Evolutionary conservation across 1,140 invertebrate genomes (phyloP).

Genomic region (Eubasilissa regina): DNA sequence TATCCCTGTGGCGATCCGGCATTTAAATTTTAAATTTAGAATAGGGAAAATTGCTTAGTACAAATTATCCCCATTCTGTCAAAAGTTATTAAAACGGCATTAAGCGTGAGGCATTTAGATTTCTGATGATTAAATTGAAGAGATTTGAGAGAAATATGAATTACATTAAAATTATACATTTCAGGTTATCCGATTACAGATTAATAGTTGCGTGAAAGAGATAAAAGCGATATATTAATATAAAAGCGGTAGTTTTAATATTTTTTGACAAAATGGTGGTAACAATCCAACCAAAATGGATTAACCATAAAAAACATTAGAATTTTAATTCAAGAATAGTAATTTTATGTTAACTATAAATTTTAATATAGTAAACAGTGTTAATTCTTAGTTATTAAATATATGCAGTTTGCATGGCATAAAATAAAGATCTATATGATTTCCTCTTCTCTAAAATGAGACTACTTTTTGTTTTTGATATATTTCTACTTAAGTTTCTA

Average conservation of each 20-base stretch:
- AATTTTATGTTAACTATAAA: no score
- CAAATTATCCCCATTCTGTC: conserved; percentile 17
- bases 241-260: conserved; percentile 4
- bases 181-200: neutral
- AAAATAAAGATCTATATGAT: conserved; percentile 18
- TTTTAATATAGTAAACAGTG: no score
- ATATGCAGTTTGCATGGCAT: neutral
- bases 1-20: conserved; percentile 3
- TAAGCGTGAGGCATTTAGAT: neutral
- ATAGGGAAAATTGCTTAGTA: conserved; percentile 19
- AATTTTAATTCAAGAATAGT: no score
- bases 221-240: neutral
- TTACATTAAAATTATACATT: neutral
- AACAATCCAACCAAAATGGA: neutral
- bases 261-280: conserved; percentile 20
- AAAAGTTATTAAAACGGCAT: conserved; percentile 31
- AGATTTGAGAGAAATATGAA: neutral
- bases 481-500: conserved; percentile 52
- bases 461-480: conserved; percentile 37
- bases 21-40: conserved; percentile 14
- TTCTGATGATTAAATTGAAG: neutral
- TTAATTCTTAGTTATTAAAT: no score
- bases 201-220: neutral
- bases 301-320: no score
- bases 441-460: conserved; percentile 40